Evolutionary conservation across 1,140 invertebrate species (phyloP), one percentile per base, ranked within the genome.

Genomic region (Brachionus koreanus): DNA sequence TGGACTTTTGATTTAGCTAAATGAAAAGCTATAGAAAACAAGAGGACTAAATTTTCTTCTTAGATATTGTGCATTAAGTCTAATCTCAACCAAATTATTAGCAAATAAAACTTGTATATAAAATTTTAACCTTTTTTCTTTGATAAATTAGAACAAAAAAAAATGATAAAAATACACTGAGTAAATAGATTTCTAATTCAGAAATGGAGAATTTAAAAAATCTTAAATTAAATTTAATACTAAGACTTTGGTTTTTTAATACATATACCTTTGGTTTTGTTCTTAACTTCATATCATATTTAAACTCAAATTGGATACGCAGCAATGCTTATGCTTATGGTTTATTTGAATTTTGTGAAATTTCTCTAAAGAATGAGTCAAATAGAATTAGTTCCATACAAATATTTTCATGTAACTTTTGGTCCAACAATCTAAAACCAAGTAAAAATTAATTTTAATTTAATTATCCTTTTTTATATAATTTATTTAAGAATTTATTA

Each of bases 241-340:
- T 79, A 35, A 79, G 57, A 35, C 39, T 79, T 33, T 65, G 49
- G 61, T 65, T 79, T 25, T 61, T 79, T 25, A 79, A 79, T 42
- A 61, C 76, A 1, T 79, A 35, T 65, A 42, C 35, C 4, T 65
- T 79, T 61, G 49, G 49, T 57, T 79, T 79, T 61, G 49, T 79
- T 43, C 57, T 79, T 42, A 79, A 57, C 12, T 79, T 79, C 23
- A 79, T 79, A 19, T 35, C 76, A 39, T 79, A 79, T 65, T 61
- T 65, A 35, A 79, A 79, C 25, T 43, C 76, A 79, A 61, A 57
- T 37, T 79, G 76, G 76, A 3, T 79, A 7, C n/a, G 39, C 10
- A 65, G 35, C 35, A 42, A 79, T 19, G 33, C 10, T 13, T 37
- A 65, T 43, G 35, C 61, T 12, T 79, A 79, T 35, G 76, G 76